phyloP scores from a whole-genome alignment of 2,797 vertebrate genomes.

The Octomys mimax region DNA sequence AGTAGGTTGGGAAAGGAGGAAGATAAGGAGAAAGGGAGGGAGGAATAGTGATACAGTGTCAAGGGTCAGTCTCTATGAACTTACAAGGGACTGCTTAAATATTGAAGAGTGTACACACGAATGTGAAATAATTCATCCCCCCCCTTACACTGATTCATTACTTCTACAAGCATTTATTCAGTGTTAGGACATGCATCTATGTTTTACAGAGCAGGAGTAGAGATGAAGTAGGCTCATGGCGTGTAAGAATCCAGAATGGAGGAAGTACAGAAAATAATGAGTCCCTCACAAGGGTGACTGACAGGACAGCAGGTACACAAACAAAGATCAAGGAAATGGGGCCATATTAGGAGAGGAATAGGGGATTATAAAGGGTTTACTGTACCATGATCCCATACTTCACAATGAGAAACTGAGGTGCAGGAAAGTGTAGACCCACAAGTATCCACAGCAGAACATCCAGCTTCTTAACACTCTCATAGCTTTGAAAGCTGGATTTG shows the following conservation, averaged over 20 bases:
- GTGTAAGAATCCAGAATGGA: neutral
- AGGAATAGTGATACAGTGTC: neutral
- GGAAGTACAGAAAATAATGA: neutral
- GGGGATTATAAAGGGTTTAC: neutral
- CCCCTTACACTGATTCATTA: neutral
- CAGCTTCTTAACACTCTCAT: neutral
- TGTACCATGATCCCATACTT: neutral
- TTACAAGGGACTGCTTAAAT: neutral
- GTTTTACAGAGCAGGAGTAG: slow-evolving; percentile 22
- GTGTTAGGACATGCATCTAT: neutral
- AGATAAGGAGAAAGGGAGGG: neutral
- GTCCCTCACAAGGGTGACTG: neutral
- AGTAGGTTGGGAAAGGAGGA: slow-evolving; percentile 15
- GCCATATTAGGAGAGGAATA: neutral
- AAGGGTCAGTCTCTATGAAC: neutral
- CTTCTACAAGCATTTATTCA: slow-evolving; percentile 1
- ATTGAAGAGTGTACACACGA: neutral
- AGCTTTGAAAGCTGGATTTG: neutral
- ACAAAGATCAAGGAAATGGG: neutral
- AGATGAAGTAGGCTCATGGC: neutral
- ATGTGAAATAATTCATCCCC: neutral
- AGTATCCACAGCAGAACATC: neutral
- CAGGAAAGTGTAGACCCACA: neutral
- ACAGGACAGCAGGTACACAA: neutral
- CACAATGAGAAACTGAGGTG: slow-evolving; percentile 10